phyloP scores from a whole-genome alignment of 2,888 invertebrate genomes.

The Entomobrya multifasciata region DNA sequence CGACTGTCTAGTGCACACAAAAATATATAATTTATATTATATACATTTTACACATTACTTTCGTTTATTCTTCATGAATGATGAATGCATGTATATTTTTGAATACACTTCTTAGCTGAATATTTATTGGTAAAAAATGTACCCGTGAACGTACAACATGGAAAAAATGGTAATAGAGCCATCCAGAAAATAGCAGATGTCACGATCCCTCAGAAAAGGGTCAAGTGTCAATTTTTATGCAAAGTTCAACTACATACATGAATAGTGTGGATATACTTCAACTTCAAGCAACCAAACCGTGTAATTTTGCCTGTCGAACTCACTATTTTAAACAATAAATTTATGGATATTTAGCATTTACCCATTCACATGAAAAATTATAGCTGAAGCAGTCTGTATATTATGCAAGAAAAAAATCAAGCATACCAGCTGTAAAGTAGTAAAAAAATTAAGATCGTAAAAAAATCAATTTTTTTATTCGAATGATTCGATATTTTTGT shows the following conservation, averaged over 20 bases:
- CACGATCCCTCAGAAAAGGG: conserved; percentile 66
- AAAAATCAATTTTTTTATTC: too few relatives aligned
- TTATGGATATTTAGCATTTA: conserved; percentile 32
- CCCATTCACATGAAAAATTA: background rate
- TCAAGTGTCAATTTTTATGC: conserved; percentile 65
- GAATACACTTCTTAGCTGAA: background rate
- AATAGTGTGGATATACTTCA: background rate
- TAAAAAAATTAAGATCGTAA: too few relatives aligned
- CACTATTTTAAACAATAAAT: conserved; percentile 50
- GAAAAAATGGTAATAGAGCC: conserved; percentile 55
- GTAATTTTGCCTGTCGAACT: conserved; percentile 25
- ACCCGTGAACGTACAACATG: background rate
- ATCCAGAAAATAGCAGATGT: conserved; percentile 54
- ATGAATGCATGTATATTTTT: too few relatives aligned
- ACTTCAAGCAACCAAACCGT: background rate
- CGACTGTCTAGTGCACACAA: background rate
- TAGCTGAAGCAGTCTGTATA: too few relatives aligned
- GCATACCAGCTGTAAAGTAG: too few relatives aligned
- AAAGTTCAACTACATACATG: conserved; percentile 48
- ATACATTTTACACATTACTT: too few relatives aligned
- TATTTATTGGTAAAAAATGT: background rate
- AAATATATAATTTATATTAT: too few relatives aligned
- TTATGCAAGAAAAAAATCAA: too few relatives aligned
- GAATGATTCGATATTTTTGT: too few relatives aligned
- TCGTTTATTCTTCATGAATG: too few relatives aligned